These are phyloP conservation scores for Drosophila nannoptera DNA, from an alignment of 1,140 invertebrate species.

Conservation along the genomic window DNA sequence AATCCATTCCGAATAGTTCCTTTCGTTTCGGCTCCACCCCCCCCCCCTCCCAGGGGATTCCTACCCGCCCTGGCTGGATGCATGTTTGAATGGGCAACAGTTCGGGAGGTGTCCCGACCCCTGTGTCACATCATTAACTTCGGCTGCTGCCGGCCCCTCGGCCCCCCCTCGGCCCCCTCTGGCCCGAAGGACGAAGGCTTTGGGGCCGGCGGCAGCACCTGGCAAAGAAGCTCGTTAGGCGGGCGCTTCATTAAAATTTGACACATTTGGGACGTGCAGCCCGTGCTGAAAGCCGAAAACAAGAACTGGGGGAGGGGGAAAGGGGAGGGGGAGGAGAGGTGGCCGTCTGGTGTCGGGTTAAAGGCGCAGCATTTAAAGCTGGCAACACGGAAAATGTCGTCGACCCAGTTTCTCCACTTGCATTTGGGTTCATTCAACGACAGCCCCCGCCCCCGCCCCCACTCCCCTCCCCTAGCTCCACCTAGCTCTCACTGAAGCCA, in stretches of 20 bases:
- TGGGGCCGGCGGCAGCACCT: not conserved
- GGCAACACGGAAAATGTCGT: constrained; percentile 24
- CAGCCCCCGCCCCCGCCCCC: constrained; percentile 9
- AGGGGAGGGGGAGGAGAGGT: not conserved
- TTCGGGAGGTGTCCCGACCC: not conserved
- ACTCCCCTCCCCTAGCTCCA: not conserved
- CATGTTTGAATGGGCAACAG: no score
- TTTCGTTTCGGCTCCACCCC: no score
- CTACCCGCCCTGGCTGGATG: no score
- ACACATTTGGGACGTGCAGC: constrained; percentile 56
- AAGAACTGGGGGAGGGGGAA: not conserved
- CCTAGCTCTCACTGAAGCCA: constrained; percentile 49
- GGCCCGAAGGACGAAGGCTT: constrained; percentile 7
- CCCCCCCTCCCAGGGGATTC: no score
- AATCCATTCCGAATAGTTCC: no score
- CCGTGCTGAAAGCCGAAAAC: constrained; percentile 23
- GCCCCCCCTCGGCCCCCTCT: not conserved
- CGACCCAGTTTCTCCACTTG: constrained; percentile 60
- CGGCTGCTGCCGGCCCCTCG: not conserved
- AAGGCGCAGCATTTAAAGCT: constrained; percentile 34
- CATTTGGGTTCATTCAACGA: constrained; percentile 42
- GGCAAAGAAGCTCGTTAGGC: constrained; percentile 61
- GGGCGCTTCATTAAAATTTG: constrained; percentile 71
- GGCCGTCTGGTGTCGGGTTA: constrained; percentile 39
- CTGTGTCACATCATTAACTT: constrained; percentile 30